A percentile compares a stretch with the other conserved stretches of the same genome.
phyloP scores from a whole-genome alignment of 2,113 vertebrate species.

The Setophaga petechia region DNA sequence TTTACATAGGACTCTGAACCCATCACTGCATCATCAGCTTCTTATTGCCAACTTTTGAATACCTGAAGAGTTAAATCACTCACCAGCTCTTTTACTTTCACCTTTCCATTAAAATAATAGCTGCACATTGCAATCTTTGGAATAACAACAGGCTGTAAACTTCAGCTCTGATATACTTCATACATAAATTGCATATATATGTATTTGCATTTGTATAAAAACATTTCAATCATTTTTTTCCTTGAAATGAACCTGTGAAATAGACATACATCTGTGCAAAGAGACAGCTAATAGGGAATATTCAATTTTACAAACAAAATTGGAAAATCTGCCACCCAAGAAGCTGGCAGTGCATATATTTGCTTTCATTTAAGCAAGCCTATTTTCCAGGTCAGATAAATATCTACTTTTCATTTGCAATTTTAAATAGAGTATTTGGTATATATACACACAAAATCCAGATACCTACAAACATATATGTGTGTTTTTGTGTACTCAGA shows the following conservation, averaged over 20 bases:
- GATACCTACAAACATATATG: not conserved
- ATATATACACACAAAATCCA: not conserved
- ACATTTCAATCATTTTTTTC: constrained; percentile 45
- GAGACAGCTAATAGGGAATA: constrained; percentile 34
- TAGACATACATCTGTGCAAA: constrained; percentile 43
- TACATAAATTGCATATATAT: constrained; percentile 35
- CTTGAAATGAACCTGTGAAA: constrained; percentile 45
- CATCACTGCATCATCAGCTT: not conserved
- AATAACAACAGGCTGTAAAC: constrained; percentile 45
- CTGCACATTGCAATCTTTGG: constrained; percentile 3
- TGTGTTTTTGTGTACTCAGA: not conserved
- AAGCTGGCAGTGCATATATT: constrained; percentile 36
- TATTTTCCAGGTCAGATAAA: constrained; percentile 26
- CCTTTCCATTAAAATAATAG: constrained; percentile 58
- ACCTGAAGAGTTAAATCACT: not conserved
- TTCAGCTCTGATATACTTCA: constrained; percentile 24
- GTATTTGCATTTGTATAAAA: constrained; percentile 44
- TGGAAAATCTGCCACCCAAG: constrained; percentile 54
- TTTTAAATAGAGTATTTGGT: constrained; percentile 3
- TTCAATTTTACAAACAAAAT: constrained; percentile 45
- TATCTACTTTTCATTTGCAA: constrained; percentile 31
- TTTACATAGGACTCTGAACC: not conserved
- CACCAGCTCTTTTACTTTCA: constrained; percentile 30
- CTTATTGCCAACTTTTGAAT: constrained; percentile 26
- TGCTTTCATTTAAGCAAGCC: constrained; percentile 29